Conservation (phyloP, 2,888 invertebrate species). For the Syritta pipiens region DNA sequence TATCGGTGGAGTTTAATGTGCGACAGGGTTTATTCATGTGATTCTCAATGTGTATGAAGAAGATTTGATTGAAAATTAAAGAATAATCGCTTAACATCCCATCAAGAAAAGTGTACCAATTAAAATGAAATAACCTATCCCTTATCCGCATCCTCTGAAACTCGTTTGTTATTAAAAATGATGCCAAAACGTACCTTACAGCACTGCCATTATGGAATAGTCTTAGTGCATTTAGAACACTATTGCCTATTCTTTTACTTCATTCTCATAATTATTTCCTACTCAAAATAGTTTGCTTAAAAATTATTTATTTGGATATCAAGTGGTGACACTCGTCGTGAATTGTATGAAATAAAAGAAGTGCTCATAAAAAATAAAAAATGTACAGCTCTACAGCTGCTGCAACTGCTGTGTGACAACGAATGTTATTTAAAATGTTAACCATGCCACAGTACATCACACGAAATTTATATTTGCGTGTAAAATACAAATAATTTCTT, state of each 20-base stretch:
- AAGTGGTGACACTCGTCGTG: neutral
- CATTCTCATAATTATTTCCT: neutral
- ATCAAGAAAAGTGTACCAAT: too few species aligned
- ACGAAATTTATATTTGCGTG: neutral
- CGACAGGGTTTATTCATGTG: too few species aligned
- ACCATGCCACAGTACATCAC: too few species aligned
- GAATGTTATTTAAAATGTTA: too few species aligned
- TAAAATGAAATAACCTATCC: too few species aligned
- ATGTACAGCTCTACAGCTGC: neutral
- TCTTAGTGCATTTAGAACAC: neutral
- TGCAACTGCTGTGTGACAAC: too few species aligned
- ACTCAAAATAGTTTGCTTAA: neutral
- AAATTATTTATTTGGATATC: neutral
- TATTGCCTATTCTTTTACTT: neutral
- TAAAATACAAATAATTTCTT: neutral
- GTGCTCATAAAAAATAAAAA: neutral
- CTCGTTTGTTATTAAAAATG: neutral
- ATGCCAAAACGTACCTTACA: constrained; percentile 30
- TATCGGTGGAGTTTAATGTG: too few species aligned
- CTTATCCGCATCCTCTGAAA: neutral
- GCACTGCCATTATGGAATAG: constrained; percentile 23
- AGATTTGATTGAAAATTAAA: too few species aligned
- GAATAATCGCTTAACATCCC: too few species aligned
- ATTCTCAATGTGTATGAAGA: too few species aligned
- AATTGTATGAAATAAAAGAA: neutral